Base-by-base conservation (phyloP, 1,140 invertebrate species). In the Bombus waltoni region DNA sequence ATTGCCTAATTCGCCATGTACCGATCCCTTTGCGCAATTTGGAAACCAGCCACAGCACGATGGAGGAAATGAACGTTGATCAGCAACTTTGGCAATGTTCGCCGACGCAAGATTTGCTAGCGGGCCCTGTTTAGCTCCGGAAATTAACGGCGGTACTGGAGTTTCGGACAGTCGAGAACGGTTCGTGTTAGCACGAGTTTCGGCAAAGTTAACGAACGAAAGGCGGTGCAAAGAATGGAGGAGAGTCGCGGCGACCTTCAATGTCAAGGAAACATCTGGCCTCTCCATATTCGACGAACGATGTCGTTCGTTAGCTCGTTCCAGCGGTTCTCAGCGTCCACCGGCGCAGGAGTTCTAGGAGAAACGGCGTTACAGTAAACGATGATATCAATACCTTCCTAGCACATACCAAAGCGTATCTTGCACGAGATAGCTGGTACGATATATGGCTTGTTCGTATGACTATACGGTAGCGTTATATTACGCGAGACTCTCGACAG, bases 221-320 rank as follows among this genome's bases (percentile, higher is more conserved):
- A 57, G 70, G 57, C 38, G 22, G 11, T 10, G 70, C 28, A 13
- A 28, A 81, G 62, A 57, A 79, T 70, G 62, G 40, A 73, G 32
- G 83, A 62, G 71, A 68, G 70, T 72, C 44, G 13, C 4, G 65
- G 73, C 85, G 88, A 88, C 86, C 88, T 90, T 90, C 89, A 89
- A 88, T 90, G 86, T 90, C 88, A 84, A 77, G 83, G 83, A 90
- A 88, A 90, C 82, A 70, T 72, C 81, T 62, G 82, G 75, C 62
- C 84, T 90, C 75, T 85, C 86, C 89, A 88, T 90, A 90, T 90
- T 87, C 86, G 88, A 88, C 83, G 86, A 89, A 85, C 66, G 86
- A 90, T 81, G 89, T 90, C 86, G 86, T 90, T 88, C 79, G 88
- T 90, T 90, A 90, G 86, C 83, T 90, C 59, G 89, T 80, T 70